Evolutionary conservation across 2,113 vertebrate genomes (phyloP), one percentile per base, ranked within the genome.

Genomic region (Campylorhamphus procurvoides): DNA sequence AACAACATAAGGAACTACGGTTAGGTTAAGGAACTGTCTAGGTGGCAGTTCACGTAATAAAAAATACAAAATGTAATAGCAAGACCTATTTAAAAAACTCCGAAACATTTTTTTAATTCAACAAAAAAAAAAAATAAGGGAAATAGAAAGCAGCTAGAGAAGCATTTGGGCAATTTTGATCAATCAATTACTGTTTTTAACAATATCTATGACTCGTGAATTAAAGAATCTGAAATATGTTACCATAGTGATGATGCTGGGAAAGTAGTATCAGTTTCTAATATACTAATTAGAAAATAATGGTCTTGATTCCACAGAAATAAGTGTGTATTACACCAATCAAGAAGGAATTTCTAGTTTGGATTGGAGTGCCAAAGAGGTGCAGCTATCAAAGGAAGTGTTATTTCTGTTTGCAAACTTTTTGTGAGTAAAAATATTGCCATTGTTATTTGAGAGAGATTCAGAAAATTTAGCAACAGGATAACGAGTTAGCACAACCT

Each of bases 201-300:
- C 6, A 50, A 42, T 66, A 82, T 39, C 6, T 84, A 60, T 91
- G 95, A 82, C 64, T 94, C 3, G 18, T 82, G 53, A 82, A 60
- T 53, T 82, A 39, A 90, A 77, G 47, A 87, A 73, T 84, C 56
- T 76, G 40, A 88, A 67, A 69, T 82, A 46, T 10, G 44, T 90
- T 90, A 76, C 84, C 58, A 82, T 64, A 90, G 75, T 62, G 37
- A 93, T 89, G 39, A 60, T 16, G 67, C 31, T 74, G 27, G 50
- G 79, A 55, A 69, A 77, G 8, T 35, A 58, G 13, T 4, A 84
- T 19, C 23, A 14, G 15, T 80, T 91, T 80, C 77, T 79, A 58
- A 91, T 94, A 64, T 53, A 9, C 10, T 91, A 64, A 87, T 23
- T 92, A 74, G 62, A 76, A 92, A 95, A 83, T 52, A 72, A 68